Evolutionary conservation across 2,113 vertebrate genomes (phyloP).

Genomic region (Australoheros scitulus): DNA sequence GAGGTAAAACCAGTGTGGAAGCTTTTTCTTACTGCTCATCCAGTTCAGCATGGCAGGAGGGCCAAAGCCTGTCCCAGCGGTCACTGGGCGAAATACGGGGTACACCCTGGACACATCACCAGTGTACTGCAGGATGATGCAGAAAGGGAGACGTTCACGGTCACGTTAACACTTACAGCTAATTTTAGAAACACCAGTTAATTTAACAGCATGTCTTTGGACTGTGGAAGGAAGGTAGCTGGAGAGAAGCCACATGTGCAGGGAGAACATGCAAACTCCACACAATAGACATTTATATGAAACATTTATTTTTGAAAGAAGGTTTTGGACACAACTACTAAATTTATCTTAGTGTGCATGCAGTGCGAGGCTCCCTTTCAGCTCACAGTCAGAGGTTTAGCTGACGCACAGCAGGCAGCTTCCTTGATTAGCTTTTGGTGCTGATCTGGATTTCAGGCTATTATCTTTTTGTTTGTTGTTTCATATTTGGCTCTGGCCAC

Average conservation of each 20-base stretch:
- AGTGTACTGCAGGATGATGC: background rate
- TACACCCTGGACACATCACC: background rate
- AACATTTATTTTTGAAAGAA: background rate
- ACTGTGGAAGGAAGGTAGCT: background rate
- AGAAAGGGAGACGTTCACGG: background rate
- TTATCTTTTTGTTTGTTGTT: slow-evolving; percentile 3
- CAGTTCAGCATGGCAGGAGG: background rate
- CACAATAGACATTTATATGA: background rate
- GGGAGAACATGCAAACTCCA: background rate
- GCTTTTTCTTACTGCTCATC: background rate
- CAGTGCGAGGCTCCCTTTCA: background rate
- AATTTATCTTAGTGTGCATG: background rate
- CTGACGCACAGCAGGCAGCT: background rate
- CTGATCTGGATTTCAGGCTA: background rate
- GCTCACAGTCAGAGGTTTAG: background rate
- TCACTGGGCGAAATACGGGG: background rate
- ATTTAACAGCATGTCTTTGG: too few species aligned
- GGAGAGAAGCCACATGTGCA: background rate
- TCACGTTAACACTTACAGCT: background rate
- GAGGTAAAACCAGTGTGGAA: background rate
- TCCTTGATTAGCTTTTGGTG: slow-evolving; percentile 24
- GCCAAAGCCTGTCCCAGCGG: background rate
- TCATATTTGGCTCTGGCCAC: background rate
- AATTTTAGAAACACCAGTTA: background rate
- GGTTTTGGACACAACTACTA: background rate